Base-by-base conservation (phyloP, 1,140 invertebrate species). In the Mylabris phalerata region DNA sequence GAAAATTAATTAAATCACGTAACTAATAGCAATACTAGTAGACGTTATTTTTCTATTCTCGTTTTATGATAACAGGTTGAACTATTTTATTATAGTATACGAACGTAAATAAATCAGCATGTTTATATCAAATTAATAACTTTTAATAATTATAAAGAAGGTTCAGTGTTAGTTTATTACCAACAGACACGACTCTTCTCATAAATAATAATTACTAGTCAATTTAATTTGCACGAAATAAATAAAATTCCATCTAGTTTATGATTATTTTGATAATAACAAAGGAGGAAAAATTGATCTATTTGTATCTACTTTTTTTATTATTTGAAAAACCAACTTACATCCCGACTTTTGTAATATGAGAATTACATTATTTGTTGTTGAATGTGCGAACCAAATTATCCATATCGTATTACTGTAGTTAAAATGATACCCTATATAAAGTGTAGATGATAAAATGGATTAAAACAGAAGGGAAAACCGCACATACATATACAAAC, bases 341-440 rank as follows among this genome's bases (percentile, higher is more conserved):
- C 7, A 32, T 32, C 32, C 32, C 32, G 32, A 32, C 32, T 32
- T 3, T 24, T 32, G 51, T 54, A 54, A 54, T 45, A 11, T 32
- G 51, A 54, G 51, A 54, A 54, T 54, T 54, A 54, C 51, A 45
- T 54, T 54, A 54, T 54, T 54, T 54, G 51, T 54, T 54, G 51
- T 54, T 54, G 51, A 54, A 54, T 54, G 51, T 54, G 51, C 51
- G 51, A 54, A 54, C 42, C 51, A 54, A 54, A 54, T 54, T 54
- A 54, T 45, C 51, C 51, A 27, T 54, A 54, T 54, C 51, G 51
- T 54, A 45, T 54, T 54, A 54, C 51, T 54, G 27, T 32, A 25
- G 51, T 54, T 54, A 46, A 54, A 54, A 54, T 54, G 51, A 54
- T 54, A 54, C 51, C 32, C 32, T 54, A 45, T 54, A 41, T 54